A percentile compares a stretch with the other conserved stretches of the same genome.
phyloP scores from a whole-genome alignment of 2,797 vertebrate genomes.

The Coracias cyanogaster region DNA sequence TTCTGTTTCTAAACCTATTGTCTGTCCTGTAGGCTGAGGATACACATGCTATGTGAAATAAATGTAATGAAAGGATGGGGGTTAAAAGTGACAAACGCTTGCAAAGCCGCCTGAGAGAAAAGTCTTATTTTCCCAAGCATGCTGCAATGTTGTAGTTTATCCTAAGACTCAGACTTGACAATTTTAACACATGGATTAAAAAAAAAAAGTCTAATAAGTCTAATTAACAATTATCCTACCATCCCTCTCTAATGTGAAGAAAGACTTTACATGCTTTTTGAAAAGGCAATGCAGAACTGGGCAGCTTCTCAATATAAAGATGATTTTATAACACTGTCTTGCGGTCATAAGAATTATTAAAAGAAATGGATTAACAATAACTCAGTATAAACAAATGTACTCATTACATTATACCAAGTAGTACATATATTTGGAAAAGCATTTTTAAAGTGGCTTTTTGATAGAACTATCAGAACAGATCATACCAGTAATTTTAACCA shows the following conservation, averaged over 20 bases:
- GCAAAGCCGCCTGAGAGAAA: conserved; percentile 1
- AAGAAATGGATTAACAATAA: conserved; percentile 48
- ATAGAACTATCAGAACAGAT: conserved; percentile 18
- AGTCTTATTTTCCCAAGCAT: conserved; percentile 23
- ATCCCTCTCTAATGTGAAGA: neutral
- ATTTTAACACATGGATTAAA: conserved; percentile 21
- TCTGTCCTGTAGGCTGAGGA: neutral
- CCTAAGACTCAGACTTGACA: neutral
- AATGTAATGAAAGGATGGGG: conserved; percentile 7
- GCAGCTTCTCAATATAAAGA: neutral
- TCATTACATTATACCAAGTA: neutral
- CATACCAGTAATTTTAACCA: conserved; percentile 1
- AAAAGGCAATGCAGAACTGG: conserved; percentile 2
- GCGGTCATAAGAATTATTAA: neutral
- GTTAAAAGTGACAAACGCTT: conserved; percentile 46
- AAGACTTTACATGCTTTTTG: neutral
- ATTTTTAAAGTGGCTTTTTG: conserved; percentile 24
- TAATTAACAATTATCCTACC: conserved; percentile 24
- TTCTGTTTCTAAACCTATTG: conserved; percentile 23
- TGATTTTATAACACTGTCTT: neutral
- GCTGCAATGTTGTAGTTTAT: neutral
- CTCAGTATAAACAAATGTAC: conserved; percentile 31
- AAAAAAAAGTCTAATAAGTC: neutral
- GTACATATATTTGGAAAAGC: conserved; percentile 19
- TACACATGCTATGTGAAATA: conserved; percentile 3